These are phyloP conservation scores for Hyles lineata DNA, from an alignment of 2,888 invertebrate genomes.

Conservation along the genomic window DNA sequence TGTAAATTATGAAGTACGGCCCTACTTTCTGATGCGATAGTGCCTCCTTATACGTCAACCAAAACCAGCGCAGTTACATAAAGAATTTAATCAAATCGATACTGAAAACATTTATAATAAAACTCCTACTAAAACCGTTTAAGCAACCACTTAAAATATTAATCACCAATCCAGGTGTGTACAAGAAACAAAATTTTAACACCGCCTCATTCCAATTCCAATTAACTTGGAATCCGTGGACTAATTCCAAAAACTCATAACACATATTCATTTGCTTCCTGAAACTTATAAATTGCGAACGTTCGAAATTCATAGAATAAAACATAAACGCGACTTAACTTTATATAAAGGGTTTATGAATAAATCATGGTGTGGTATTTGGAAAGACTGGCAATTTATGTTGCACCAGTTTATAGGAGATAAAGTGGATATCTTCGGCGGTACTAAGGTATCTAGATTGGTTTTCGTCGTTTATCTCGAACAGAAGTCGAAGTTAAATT, in stretches of 20 bases:
- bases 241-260: neutral
- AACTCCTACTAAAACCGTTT: too few relatives aligned
- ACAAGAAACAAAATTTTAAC: neutral
- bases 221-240: neutral
- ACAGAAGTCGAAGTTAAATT: neutral
- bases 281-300: neutral
- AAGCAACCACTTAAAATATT: too few relatives aligned
- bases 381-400: slow-evolving; percentile 48
- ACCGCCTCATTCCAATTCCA: neutral
- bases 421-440: slow-evolving; percentile 47
- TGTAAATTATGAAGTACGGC: too few relatives aligned
- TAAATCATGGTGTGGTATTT: slow-evolving; percentile 62
- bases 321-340: slow-evolving; percentile 42
- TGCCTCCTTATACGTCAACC: too few relatives aligned
- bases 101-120: too few relatives aligned
- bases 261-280: neutral
- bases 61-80: too few relatives aligned
- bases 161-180: too few relatives aligned
- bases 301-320: slow-evolving; percentile 20
- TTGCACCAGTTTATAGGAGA: slow-evolving; percentile 51
- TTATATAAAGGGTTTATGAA: slow-evolving; percentile 59
- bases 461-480: slow-evolving; percentile 14
- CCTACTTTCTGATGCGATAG: too few relatives aligned
- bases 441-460: slow-evolving; percentile 37
- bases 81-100: too few relatives aligned